Conservation (phyloP, 2,113 vertebrate genomes). For the Haplochromis vanheusdeni region DNA sequence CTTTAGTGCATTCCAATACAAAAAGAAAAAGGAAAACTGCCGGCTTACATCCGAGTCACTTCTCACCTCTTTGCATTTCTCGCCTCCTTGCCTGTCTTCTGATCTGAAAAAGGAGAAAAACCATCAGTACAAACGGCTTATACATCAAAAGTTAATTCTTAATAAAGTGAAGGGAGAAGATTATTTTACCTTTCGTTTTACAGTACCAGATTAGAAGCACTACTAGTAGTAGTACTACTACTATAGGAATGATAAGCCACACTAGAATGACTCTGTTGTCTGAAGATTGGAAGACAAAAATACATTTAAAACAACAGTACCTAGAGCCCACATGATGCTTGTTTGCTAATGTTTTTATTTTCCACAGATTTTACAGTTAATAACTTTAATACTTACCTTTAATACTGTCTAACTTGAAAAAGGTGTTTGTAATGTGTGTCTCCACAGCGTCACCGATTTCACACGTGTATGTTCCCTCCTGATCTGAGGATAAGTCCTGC, state of each 20-base stretch:
- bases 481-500: neutral
- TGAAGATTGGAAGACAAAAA: neutral
- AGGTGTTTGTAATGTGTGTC: neutral
- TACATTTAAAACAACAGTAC: neutral
- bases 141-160: neutral
- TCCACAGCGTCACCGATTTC: neutral
- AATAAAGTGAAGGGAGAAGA: neutral
- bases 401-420: neutral
- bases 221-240: fast-evolving
- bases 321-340: fast-evolving
- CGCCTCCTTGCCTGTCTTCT: neutral
- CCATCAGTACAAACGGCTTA: neutral
- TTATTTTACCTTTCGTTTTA: neutral
- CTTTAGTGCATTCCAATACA: neutral
- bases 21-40: neutral
- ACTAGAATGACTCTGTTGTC: neutral
- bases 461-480: constrained; percentile 39
- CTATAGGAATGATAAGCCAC: neutral
- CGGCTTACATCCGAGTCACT: neutral
- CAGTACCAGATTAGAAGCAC: fast-evolving
- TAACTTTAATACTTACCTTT: neutral
- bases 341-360: neutral
- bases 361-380: neutral
- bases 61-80: neutral
- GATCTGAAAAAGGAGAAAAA: neutral